Base-by-base conservation (phyloP, 2,888 invertebrate species). In the Chrysina gloriosa region DNA sequence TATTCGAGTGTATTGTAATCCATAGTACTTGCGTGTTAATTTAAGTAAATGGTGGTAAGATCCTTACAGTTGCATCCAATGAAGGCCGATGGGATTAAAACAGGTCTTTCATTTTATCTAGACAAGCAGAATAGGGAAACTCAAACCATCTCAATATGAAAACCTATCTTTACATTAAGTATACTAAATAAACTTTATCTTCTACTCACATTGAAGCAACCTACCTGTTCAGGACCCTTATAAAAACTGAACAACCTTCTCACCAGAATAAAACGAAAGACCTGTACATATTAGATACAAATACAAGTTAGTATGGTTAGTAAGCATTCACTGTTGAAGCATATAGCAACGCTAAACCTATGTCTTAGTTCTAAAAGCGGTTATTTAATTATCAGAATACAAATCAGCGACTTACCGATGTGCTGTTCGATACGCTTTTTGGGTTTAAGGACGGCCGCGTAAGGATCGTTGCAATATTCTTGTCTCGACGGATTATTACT, bases 401-500 rank as follows among this genome's bases (percentile, higher is more conserved):
- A 42, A 42, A 42, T 36, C 4, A 64, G 29, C 54, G 42, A 86
- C 89, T 89, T 81, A 95, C 95, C 95, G 83, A 94, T 91, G 85
- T 94, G 94, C 81, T 92, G 92, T 80, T 93, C 93, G 81, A 93
- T 89, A 76, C 93, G 88, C 84, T 94, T 95, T 87, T 94, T 94
- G 74, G 94, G 94, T 84, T 95, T 95, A 83, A 94, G 94, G 74
- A 95, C 94, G 71, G 94, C 92, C 72, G 93, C 93, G 84, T 95
- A 95, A 4, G 94, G 94, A 85, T 95, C 94, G 74, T 90, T 90
- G 86, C 92, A 92, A 85, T 94, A 94, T 83, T 94, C 93, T 85
- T 94, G 94, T 71, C 94, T 88, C 79, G 93, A 93, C 73, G 93
- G 92, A 85, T 92, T 93, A 85, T 92, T 93, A 79, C 90, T 90